Percentiles rank a stretch among this genome's conserved stretches.
phyloP scores from a whole-genome alignment of 2,888 invertebrate species.

The Tenthredo mesomela region DNA sequence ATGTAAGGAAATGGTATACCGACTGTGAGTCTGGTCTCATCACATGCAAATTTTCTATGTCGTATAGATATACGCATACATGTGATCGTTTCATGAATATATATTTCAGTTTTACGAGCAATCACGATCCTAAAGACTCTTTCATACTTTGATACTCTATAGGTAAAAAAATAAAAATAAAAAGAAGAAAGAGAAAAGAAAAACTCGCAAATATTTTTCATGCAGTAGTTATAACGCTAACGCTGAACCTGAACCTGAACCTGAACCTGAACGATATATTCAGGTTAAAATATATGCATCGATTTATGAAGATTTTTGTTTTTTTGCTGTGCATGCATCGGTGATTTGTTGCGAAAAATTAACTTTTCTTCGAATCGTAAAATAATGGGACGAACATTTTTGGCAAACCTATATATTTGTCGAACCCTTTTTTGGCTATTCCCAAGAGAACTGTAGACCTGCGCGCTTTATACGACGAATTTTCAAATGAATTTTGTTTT shows the following conservation, averaged over 20 bases:
- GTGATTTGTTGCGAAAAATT: neutral
- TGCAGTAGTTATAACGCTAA: too few species aligned
- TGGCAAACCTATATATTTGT: neutral
- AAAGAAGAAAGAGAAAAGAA: neutral
- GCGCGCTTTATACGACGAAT: neutral
- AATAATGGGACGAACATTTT: too few species aligned
- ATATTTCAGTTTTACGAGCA: slow-evolving; percentile 36
- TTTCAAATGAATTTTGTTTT: neutral
- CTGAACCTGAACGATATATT: neutral
- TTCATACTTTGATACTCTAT: neutral
- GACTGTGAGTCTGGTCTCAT: neutral
- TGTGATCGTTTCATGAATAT: slow-evolving; percentile 26
- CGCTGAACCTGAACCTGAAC: neutral
- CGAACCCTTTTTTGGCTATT: neutral
- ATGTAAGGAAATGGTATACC: neutral
- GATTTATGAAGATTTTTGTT: neutral
- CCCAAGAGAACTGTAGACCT: neutral
- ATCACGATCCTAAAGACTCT: slow-evolving; percentile 21
- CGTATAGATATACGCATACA: neutral
- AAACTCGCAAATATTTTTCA: neutral
- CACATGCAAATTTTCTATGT: neutral
- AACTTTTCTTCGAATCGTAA: too few species aligned
- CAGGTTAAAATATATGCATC: neutral
- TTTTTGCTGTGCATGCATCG: neutral
- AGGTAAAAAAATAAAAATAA: neutral